A percentile compares a stretch with the other conserved stretches of the same genome.
Evolutionary conservation across 2,113 vertebrate species (phyloP).

Genomic region (Misgurnus mizolepis): DNA sequence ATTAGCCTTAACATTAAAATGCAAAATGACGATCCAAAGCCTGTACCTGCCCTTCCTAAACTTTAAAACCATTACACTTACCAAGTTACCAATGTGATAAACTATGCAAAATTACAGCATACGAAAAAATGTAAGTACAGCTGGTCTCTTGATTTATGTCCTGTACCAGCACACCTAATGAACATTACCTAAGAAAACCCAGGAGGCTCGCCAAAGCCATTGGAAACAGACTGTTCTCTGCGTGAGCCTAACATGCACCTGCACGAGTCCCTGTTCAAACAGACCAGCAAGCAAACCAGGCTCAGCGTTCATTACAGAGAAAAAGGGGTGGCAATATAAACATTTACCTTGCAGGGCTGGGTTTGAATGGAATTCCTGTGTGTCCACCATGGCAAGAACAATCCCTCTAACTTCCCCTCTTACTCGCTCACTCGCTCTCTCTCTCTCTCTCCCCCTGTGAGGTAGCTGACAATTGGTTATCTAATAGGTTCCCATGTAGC

Average conservation of each 20-base stretch:
- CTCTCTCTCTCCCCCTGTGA: constrained; percentile 52
- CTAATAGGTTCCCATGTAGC: constrained; percentile 71
- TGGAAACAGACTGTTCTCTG: constrained; percentile 38
- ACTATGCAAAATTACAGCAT: not conserved
- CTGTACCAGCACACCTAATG: constrained; percentile 45
- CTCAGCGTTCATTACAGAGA: constrained; percentile 20
- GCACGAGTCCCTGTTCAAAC: constrained; percentile 20
- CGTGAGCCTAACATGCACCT: constrained; percentile 25
- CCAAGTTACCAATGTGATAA: not conserved
- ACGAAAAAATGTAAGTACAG: constrained; percentile 28
- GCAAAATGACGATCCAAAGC: not conserved
- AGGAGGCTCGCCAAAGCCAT: constrained; percentile 40
- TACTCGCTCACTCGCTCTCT: not conserved
- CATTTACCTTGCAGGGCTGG: constrained; percentile 76
- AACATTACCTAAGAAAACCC: constrained; percentile 48
- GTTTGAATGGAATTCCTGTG: constrained; percentile 61
- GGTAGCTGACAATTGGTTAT: constrained; percentile 48
- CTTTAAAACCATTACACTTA: not conserved
- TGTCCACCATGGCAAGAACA: constrained; percentile 73
- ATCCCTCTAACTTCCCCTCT: constrained; percentile 40
- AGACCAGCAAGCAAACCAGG: not conserved
- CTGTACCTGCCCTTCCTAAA: not conserved
- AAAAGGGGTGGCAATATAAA: constrained; percentile 37
- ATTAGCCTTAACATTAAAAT: constrained; percentile 9
- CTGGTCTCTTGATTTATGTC: constrained; percentile 20